These are phyloP conservation scores for Anguilla anguilla DNA, from an alignment of 2,797 vertebrate species.

Conservation along the genomic window DNA sequence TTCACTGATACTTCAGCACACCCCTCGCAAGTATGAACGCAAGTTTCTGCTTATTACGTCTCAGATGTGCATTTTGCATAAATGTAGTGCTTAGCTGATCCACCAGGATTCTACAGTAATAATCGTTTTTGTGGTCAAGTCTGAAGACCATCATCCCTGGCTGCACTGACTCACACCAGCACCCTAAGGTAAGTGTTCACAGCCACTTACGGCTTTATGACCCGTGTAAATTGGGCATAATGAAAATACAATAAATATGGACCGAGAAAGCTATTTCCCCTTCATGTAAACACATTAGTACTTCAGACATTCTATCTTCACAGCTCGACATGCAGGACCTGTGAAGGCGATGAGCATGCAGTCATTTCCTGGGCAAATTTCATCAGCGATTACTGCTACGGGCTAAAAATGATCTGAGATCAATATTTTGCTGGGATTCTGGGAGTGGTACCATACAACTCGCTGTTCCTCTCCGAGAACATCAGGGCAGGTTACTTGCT, in stretches of 20 bases:
- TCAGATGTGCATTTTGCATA: not conserved
- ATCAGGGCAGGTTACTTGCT: not conserved
- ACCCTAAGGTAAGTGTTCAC: not conserved
- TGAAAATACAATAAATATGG: slow-evolving; percentile 7
- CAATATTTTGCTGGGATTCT: not conserved
- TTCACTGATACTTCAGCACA: too few species aligned
- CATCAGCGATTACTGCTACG: not conserved
- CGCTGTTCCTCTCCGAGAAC: not conserved
- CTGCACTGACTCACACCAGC: not conserved
- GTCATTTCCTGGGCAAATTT: not conserved
- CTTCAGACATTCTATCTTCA: not conserved
- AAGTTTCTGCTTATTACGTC: too few species aligned
- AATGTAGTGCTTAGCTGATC: not conserved
- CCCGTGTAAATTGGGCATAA: not conserved
- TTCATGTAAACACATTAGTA: not conserved
- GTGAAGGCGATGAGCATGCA: not conserved
- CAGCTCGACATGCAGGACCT: not conserved
- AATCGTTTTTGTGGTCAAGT: not conserved
- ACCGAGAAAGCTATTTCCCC: not conserved
- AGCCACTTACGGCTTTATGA: not conserved
- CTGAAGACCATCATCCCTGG: not conserved
- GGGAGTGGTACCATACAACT: too few species aligned
- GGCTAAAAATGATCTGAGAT: not conserved
- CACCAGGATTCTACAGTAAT: not conserved
- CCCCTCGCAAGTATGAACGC: too few species aligned